Base-by-base conservation (phyloP, 2,888 invertebrate genomes). In the Mythimna loreyi region DNA sequence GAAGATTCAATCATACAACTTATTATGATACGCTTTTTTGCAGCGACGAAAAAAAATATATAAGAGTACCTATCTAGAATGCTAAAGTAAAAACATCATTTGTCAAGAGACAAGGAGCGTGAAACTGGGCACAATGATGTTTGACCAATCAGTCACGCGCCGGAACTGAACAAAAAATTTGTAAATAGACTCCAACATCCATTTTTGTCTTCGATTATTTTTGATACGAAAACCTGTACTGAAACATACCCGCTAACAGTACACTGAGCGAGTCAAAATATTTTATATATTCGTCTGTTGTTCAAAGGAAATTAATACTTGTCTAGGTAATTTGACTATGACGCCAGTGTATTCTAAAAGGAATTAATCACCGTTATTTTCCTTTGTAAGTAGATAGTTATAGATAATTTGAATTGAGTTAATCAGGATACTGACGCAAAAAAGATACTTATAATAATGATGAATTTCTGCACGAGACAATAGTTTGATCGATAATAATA, bases 41-140 rank as follows among this genome's bases (percentile, higher is more conserved):
- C 16, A 43, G n/a, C n/a, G 40, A 69, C 69, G 78, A 73, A 81
- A 81, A 36, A 36, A 36, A 36, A 80, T n/a, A 72, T 70, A 47
- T n/a, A 57, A 47, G 62, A 16, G 13, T 40, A 40, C 40, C 40
- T 62, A 73, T 73, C 59, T 75, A 78, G 72, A 83, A 77, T 81
- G 70, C 75, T 80, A 67, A 73, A 82, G 87, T 85, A 86, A 87
- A 89, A 89, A 89, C 84, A 85, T 87, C 83, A 89, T 91, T 91
- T 90, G 87, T 91, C 86, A 89, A 87, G 84, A 88, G 85, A 91
- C 90, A 89, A 89, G 88, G 84, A 88, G 86, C 89, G 89, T 90
- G 88, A 90, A 90, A 89, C 88, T 84, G 82, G 80, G 81, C 82
- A 88, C 89, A 90, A 92, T 89, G 85, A 86, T 86, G 89, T 89